A percentile compares a stretch with the other conserved stretches of the same genome.
These are phyloP conservation scores for Camelus dromedarius DNA, from an alignment of 2,113 vertebrate genomes.

Conservation along the genomic window DNA sequence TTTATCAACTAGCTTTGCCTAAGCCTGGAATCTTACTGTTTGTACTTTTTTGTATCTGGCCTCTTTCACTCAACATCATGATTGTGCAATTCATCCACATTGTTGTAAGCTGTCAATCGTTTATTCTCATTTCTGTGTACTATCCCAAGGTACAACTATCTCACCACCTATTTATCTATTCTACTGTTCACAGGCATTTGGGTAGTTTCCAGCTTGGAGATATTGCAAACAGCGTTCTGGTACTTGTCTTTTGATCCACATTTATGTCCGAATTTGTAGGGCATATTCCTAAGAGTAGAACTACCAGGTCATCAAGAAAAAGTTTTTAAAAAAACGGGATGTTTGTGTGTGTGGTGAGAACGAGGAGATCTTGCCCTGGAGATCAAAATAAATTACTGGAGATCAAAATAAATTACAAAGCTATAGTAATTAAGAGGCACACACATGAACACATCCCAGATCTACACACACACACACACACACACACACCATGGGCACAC, in stretches of 20 bases:
- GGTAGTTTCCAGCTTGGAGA: neutral
- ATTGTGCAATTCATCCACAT: neutral
- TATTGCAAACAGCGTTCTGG: neutral
- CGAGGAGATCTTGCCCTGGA: neutral
- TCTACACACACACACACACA: neutral
- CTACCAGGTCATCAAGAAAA: neutral
- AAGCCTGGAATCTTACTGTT: neutral
- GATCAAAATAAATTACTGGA: neutral
- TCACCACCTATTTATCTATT: neutral
- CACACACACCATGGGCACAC: neutral
- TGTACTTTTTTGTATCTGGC: neutral
- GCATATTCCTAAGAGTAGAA: neutral
- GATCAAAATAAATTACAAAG: constrained; percentile 24
- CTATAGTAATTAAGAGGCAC: neutral
- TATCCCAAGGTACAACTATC: fast-evolving
- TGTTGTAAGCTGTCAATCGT: fast-evolving
- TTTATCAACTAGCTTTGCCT: neutral
- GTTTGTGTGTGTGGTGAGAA: neutral
- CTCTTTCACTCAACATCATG: neutral
- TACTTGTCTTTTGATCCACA: neutral
- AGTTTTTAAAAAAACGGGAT: constrained; percentile 34
- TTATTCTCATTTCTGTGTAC: neutral
- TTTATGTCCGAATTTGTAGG: neutral
- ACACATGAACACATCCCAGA: neutral
- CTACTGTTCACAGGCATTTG: neutral